Percentiles rank a stretch among this genome's conserved stretches.
Evolutionary conservation across 2,888 invertebrate species (phyloP).

Genomic region (Coenonympha glycerion): DNA sequence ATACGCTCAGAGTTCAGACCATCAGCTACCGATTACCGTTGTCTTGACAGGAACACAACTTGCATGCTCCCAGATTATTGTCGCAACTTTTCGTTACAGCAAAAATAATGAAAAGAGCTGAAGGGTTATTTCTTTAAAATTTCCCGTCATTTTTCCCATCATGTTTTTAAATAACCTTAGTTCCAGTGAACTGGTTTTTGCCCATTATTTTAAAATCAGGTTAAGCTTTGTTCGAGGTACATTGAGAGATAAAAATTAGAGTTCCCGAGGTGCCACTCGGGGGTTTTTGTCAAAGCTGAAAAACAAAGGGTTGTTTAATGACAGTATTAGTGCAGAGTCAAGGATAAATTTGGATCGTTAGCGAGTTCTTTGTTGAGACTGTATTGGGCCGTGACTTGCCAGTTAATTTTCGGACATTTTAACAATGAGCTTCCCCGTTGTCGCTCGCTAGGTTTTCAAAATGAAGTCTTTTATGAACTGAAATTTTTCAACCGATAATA

Average conservation of each 20-base stretch:
- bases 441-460: background rate
- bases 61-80: too few relatives aligned
- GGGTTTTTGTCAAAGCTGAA: constrained; percentile 69
- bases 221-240: constrained; percentile 53
- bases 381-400: constrained; percentile 53
- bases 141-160: too few relatives aligned
- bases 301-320: constrained; percentile 74
- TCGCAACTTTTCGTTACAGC: too few relatives aligned
- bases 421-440: constrained; percentile 7
- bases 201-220: constrained; percentile 3
- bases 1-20: too few relatives aligned
- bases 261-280: constrained; percentile 54
- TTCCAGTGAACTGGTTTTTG: background rate
- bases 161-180: background rate
- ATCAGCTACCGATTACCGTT: too few relatives aligned
- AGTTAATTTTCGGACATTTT: constrained; percentile 39
- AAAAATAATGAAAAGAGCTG: too few relatives aligned
- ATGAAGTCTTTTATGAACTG: constrained; percentile 11
- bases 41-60: too few relatives aligned
- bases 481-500: too few relatives aligned
- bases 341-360: constrained; percentile 72
- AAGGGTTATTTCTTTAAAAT: too few relatives aligned
- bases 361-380: constrained; percentile 62
- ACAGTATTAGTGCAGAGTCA: constrained; percentile 72
- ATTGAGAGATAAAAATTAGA: constrained; percentile 70